These are phyloP conservation scores for Oriolus oriolus DNA, from an alignment of 2,113 vertebrate species.

Conservation along the genomic window DNA sequence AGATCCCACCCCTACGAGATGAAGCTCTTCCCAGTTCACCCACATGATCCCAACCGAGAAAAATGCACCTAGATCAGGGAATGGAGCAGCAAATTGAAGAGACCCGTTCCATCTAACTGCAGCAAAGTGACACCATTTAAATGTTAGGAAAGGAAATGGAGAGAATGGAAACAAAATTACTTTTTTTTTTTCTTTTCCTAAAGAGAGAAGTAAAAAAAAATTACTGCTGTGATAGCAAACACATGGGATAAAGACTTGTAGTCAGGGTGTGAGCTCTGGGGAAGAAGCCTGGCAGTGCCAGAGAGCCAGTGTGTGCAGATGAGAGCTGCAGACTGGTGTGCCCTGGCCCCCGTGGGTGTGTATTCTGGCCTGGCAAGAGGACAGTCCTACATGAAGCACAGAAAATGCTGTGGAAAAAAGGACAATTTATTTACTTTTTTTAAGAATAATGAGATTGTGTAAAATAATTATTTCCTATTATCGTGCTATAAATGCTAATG, in stretches of 20 bases:
- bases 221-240: not conserved
- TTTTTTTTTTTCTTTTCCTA: too few species aligned
- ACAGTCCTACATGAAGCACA: not conserved
- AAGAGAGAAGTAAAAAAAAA: not conserved
- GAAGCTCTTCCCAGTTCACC: not conserved
- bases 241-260: not conserved
- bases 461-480: not conserved
- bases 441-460: not conserved
- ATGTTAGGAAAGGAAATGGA: not conserved
- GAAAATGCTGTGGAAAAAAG: not conserved
- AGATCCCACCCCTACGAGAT: not conserved
- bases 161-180: not conserved
- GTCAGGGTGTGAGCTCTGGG: not conserved
- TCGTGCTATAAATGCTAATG: not conserved
- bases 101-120: not conserved
- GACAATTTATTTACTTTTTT: not conserved
- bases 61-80: not conserved
- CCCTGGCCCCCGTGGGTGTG: accelerated
- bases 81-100: not conserved
- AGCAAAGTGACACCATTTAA: not conserved
- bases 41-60: not conserved
- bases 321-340: not conserved
- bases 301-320: not conserved
- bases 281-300: not conserved
- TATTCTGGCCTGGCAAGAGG: not conserved